These are phyloP conservation scores for Plemyria rubiginata DNA, from an alignment of 2,888 invertebrate species.

Conservation along the genomic window DNA sequence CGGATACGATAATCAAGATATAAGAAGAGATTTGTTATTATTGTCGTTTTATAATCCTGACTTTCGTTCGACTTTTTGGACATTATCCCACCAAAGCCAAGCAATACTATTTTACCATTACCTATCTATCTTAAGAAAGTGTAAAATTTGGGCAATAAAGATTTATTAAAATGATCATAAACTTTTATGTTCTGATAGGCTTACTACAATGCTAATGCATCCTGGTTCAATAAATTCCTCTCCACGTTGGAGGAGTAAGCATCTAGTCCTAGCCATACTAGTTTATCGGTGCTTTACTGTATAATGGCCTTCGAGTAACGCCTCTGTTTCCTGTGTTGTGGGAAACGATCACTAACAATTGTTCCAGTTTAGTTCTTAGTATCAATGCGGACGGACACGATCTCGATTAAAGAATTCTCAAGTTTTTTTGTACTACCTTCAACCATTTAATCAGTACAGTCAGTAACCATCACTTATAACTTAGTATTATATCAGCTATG, in stretches of 20 bases:
- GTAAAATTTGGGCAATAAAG: background rate
- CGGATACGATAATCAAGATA: too few relatives aligned
- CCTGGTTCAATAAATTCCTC: slow-evolving; percentile 13
- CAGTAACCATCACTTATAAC: too few relatives aligned
- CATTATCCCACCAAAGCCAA: background rate
- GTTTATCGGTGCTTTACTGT: slow-evolving; percentile 18
- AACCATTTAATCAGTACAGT: too few relatives aligned
- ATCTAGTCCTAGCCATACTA: slow-evolving; percentile 2
- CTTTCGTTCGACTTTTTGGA: background rate
- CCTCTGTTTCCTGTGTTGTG: slow-evolving; percentile 18
- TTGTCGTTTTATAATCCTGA: background rate
- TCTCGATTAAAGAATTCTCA: too few relatives aligned
- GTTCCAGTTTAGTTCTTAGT: slow-evolving; percentile 10
- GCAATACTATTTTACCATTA: background rate
- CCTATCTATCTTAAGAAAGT: too few relatives aligned
- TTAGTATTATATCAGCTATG: too few relatives aligned
- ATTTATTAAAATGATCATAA: background rate
- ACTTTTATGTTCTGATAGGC: background rate
- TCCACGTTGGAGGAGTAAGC: slow-evolving; percentile 9
- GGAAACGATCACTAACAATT: slow-evolving; percentile 22
- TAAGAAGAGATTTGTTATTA: too few relatives aligned
- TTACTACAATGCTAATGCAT: slow-evolving; percentile 2
- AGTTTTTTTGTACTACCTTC: too few relatives aligned
- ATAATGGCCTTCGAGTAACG: slow-evolving; percentile 15
- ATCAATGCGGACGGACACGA: background rate